Percentiles rank a stretch among this genome's conserved stretches.
Evolutionary conservation across 2,797 vertebrate genomes (phyloP).

Genomic region (Podargus strigoides): DNA sequence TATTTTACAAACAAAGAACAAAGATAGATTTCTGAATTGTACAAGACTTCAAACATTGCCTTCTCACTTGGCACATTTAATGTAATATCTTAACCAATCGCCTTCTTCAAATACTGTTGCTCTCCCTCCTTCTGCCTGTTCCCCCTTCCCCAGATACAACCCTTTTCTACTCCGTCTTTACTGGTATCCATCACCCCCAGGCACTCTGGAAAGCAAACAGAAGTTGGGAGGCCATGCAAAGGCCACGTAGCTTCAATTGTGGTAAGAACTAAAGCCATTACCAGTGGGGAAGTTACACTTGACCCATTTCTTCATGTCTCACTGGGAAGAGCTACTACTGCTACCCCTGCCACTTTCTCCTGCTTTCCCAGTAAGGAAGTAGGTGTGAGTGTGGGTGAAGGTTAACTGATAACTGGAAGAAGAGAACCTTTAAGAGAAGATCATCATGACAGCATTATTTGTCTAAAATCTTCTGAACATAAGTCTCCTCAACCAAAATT

Average conservation of each 20-base stretch:
- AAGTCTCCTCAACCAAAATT: not conserved
- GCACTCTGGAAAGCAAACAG: not conserved
- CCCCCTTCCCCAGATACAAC: not conserved
- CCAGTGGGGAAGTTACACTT: not conserved
- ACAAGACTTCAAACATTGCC: not conserved
- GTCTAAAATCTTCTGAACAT: not conserved
- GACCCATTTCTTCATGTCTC: not conserved
- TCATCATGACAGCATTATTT: not conserved
- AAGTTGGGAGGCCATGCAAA: not conserved
- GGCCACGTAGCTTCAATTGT: not conserved
- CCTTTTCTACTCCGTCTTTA: not conserved
- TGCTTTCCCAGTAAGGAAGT: not conserved
- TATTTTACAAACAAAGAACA: not conserved
- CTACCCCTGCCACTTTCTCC: not conserved
- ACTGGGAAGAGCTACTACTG: not conserved
- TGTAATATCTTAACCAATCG: not conserved
- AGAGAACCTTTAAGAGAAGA: not conserved
- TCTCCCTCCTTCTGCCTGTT: not conserved
- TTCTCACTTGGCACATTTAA: not conserved
- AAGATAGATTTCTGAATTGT: not conserved
- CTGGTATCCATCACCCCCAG: not conserved
- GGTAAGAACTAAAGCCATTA: not conserved
- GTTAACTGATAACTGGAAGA: not conserved
- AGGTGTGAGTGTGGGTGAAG: not conserved
- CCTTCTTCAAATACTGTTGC: not conserved